Percentiles rank a stretch among this genome's conserved stretches.
Conservation (phyloP, 2,888 invertebrate genomes). For the Brachylomia viminalis region DNA sequence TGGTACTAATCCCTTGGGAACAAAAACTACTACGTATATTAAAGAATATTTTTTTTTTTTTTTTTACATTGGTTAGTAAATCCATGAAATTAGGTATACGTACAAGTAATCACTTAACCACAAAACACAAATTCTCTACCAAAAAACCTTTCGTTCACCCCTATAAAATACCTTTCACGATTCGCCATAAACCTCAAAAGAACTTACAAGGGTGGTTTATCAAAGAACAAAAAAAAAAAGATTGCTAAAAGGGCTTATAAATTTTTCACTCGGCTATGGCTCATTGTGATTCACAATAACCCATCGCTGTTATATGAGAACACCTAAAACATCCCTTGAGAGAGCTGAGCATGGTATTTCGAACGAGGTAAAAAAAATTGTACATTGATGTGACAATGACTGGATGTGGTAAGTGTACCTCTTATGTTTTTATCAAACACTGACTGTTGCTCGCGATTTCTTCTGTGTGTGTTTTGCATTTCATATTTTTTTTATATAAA, state of each 20-base stretch:
- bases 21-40: too few species aligned
- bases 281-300: slow-evolving; percentile 69
- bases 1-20: too few species aligned
- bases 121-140: slow-evolving; percentile 17
- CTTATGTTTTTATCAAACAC: not conserved
- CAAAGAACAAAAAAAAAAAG: slow-evolving; percentile 39
- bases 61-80: too few species aligned
- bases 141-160: slow-evolving; percentile 25
- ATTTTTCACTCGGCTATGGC: slow-evolving; percentile 73
- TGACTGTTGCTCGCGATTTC: not conserved
- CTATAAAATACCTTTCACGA: slow-evolving; percentile 51
- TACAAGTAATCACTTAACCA: slow-evolving; percentile 35
- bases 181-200: slow-evolving; percentile 61
- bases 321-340: slow-evolving; percentile 75
- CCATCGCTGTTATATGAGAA: slow-evolving; percentile 69
- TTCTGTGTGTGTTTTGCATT: not conserved
- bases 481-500: too few species aligned
- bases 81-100: too few species aligned
- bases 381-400: slow-evolving; percentile 18
- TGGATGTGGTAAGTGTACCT: slow-evolving; percentile 29
- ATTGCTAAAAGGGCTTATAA: slow-evolving; percentile 74
- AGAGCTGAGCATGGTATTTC: slow-evolving; percentile 59
- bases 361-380: slow-evolving; percentile 37
- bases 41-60: too few species aligned
- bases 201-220: slow-evolving; percentile 51